Evolutionary conservation across 2,113 vertebrate species (phyloP).

Genomic region (Nibea albiflora): DNA sequence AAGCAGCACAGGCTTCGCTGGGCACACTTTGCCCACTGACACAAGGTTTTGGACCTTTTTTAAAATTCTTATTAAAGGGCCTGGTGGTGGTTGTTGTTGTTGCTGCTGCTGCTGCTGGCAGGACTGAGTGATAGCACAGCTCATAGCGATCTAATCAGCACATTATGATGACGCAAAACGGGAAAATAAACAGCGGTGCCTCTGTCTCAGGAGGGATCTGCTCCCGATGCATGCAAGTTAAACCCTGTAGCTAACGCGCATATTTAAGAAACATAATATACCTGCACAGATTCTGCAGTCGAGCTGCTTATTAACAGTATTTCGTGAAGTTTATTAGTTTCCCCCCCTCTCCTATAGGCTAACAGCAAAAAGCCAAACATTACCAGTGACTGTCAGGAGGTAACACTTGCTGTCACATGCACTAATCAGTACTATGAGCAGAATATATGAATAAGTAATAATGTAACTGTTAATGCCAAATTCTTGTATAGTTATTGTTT

Average conservation of each 20-base stretch:
- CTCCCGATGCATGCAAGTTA: background rate
- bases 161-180: conserved; percentile 75
- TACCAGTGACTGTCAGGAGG: background rate
- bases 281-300: background rate
- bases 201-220: background rate
- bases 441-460: too few relatives aligned
- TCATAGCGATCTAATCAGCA: conserved; percentile 58
- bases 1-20: background rate
- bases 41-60: too few relatives aligned
- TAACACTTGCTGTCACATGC: background rate
- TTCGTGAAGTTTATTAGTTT: background rate
- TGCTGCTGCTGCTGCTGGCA: background rate
- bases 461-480: background rate
- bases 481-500: background rate
- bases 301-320: background rate
- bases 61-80: too few relatives aligned
- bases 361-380: background rate
- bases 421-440: too few relatives aligned
- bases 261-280: too few relatives aligned
- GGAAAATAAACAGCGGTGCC: conserved; percentile 63
- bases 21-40: too few relatives aligned
- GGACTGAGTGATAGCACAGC: conserved; percentile 13
- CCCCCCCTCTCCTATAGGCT: rapidly evolving
- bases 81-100: too few relatives aligned
- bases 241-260: background rate